Evolutionary conservation across 1,140 invertebrate species (phyloP), one percentile per base, ranked within the genome.

Genomic region (Papilio xuthus): DNA sequence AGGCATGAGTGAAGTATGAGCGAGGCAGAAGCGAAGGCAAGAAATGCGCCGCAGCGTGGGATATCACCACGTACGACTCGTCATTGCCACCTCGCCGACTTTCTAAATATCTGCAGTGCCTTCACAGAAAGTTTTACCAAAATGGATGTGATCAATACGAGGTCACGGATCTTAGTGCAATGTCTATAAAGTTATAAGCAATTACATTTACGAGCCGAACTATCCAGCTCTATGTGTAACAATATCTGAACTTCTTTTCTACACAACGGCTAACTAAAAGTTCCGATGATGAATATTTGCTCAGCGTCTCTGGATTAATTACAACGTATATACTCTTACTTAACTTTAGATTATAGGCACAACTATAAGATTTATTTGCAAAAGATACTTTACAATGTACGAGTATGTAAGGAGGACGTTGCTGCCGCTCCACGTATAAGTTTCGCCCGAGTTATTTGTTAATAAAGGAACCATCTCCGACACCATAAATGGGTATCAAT

Each of bases 11-110:
- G 50, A 20, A n/a, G 50, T n/a, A 53, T 53, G 50, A 53, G 18
- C n/a, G 7, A 53, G n/a, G 50, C 50, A 20, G 50, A 7, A 15
- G 50, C 50, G 79, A 70, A 50, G 71, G 79, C 81, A 83, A 84
- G 81, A 80, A 86, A 77, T 47, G 69, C 70, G 37, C 67, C 67
- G 81, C 81, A 79, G 78, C 85, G 85, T 86, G 83, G 82, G 85
- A 86, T 79, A 80, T 72, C 78, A 15, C 47, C 56, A 60, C 42
- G 71, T 71, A 72, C 71, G 74, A 67, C 47, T 53, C 60, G 26
- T 28, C 13, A 67, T 4, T 15, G 60, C 26, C 60, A 28, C 60
- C 26, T 67, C 26, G 26, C 26, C 0, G 9, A 67, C 60, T 67
- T 32, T 67, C 60, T 67, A 67, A 67, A 67, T 28, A 44, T 42